phyloP scores from a whole-genome alignment of 2,888 invertebrate species.

The Agrochola lychnidis region DNA sequence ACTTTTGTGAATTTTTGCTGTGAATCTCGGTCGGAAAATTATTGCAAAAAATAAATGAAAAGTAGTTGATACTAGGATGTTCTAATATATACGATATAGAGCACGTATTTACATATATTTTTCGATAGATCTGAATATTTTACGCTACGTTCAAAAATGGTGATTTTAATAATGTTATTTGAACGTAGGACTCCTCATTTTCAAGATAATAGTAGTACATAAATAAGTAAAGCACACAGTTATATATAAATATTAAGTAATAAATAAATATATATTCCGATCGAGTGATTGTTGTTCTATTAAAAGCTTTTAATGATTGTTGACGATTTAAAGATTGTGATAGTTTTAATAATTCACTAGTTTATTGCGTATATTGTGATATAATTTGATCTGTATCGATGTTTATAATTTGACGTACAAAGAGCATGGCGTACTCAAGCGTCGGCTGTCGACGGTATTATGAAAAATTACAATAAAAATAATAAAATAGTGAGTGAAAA shows the following conservation, averaged over 20 bases:
- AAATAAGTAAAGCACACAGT: slow-evolving; percentile 31
- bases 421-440: slow-evolving; percentile 78
- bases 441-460: slow-evolving; percentile 85
- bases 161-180: slow-evolving; percentile 39
- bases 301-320: slow-evolving; percentile 87
- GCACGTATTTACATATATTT: slow-evolving; percentile 52
- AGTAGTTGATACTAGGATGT: slow-evolving; percentile 22
- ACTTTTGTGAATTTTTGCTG: slow-evolving; percentile 59
- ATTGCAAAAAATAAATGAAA: slow-evolving; percentile 18
- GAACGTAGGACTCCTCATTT: slow-evolving; percentile 44
- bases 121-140: slow-evolving; percentile 54
- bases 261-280: slow-evolving; percentile 55
- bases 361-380: slow-evolving; percentile 73
- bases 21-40: slow-evolving; percentile 64
- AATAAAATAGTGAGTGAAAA: slow-evolving; percentile 87
- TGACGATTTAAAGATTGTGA: slow-evolving; percentile 79
- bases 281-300: slow-evolving; percentile 80
- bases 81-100: slow-evolving; percentile 46
- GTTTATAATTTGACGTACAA: slow-evolving; percentile 74
- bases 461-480: slow-evolving; percentile 90
- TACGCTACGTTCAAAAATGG: slow-evolving; percentile 44
- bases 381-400: slow-evolving; percentile 68
- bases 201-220: slow-evolving; percentile 25
- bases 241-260: slow-evolving; percentile 50
- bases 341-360: slow-evolving; percentile 74